Percentiles rank a stretch among this genome's conserved stretches.
Conservation (phyloP, 1,140 invertebrate genomes). For the Atopsyche davidsoni region DNA sequence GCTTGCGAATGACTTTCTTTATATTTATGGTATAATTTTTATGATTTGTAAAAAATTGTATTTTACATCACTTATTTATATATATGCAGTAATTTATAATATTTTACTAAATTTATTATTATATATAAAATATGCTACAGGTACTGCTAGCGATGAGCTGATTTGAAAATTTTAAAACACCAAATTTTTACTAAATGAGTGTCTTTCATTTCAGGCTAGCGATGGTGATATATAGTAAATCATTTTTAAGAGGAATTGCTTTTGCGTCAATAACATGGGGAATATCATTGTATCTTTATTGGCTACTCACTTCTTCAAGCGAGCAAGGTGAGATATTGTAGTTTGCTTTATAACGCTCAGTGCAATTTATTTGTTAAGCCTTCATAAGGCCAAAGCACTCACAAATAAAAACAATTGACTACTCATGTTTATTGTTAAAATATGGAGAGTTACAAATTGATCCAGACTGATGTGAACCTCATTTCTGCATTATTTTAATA, state of each 20-base stretch:
- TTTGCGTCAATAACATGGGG: conserved; percentile 43
- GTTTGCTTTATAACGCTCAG: neutral
- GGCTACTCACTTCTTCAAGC: conserved; percentile 40
- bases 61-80: no score
- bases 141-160: no score
- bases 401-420: neutral
- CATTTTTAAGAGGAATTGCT: conserved; percentile 41
- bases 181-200: no score
- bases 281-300: conserved; percentile 42
- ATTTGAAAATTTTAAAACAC: no score
- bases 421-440: neutral
- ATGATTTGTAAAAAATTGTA: no score
- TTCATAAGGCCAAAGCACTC: neutral
- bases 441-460: neutral
- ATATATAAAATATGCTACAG: no score
- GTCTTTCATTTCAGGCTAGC: no score
- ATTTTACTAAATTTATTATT: no score
- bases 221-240: conserved; percentile 34
- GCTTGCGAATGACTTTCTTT: no score
- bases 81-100: no score
- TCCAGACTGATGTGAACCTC: neutral
- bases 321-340: conserved; percentile 28
- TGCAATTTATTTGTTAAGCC: neutral
- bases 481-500: neutral
- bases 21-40: no score